Evolutionary conservation across 2,113 vertebrate species (phyloP).

Genomic region (Smithornis capensis): DNA sequence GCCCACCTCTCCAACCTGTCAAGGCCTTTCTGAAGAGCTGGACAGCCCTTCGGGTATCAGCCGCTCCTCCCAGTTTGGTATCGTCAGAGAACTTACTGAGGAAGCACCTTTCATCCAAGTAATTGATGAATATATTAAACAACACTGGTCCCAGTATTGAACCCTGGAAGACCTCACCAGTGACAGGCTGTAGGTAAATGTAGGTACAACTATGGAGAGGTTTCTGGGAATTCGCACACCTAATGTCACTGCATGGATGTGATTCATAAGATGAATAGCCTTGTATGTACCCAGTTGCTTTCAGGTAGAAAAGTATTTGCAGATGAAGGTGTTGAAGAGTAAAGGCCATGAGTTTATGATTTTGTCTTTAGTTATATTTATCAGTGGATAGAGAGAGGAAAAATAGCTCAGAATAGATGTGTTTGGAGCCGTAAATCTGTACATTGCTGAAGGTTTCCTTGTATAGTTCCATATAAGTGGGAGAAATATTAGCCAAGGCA

Average conservation of each 20-base stretch:
- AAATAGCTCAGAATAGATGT: background rate
- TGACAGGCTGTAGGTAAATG: background rate
- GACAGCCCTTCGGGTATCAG: background rate
- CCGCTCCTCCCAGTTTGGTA: background rate
- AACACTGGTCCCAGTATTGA: background rate
- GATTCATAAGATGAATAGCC: no score
- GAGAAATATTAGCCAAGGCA: background rate
- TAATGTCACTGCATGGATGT: fast-evolving
- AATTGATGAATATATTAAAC: background rate
- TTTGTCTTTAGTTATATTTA: background rate
- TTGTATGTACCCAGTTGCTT: background rate
- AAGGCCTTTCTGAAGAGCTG: background rate
- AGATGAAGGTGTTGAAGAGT: background rate
- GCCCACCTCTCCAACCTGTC: no score
- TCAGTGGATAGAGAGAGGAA: background rate
- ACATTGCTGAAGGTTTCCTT: background rate
- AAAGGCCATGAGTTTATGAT: background rate
- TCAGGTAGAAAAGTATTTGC: background rate
- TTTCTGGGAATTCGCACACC: fast-evolving
- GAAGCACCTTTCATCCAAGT: background rate
- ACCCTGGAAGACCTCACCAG: background rate
- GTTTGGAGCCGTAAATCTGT: background rate
- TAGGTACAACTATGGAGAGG: background rate
- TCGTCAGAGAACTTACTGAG: background rate
- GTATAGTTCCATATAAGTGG: background rate